Evolutionary conservation across 2,888 invertebrate species (phyloP), one percentile per base, ranked within the genome.

Genomic region (Spicauda simplicius): DNA sequence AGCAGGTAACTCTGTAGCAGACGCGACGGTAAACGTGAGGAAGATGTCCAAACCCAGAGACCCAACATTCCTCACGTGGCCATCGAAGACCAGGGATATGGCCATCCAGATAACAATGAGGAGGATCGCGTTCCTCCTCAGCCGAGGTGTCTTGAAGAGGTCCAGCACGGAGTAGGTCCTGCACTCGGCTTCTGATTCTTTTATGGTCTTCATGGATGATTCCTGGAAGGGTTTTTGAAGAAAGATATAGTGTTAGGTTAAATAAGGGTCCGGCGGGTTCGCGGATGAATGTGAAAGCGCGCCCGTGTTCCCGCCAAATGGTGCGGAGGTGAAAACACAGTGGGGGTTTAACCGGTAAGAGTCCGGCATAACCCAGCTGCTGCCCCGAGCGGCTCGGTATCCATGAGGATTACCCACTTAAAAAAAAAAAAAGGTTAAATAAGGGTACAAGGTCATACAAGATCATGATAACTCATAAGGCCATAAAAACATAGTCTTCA

Each of bases 21-120:
- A 96, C 0, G 97, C 97, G 3, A 97, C 94, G 0, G 97, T 97
- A 80, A 97, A 97, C 0, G 97, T 97, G 67, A 97, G 82, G 83
- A 97, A 97, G n/a, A 97, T 95, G 77, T 97, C 96, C 74, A 97
- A 86, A 0, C 97, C 97, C 53, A 98, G 87, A 11, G 97, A 96
- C 0, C 97, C 97, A 0, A 98, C 97, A 81, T 97, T 98, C 78
- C 98, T 94, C 16, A 97, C 97, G 81, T 98, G 98, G 0, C 97
- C 97, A 79, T 98, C 97, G 84, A 97, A 97, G 0, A 97, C 97
- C 79, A 98, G 80, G 0, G 97, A 97, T 67, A 97, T 97, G n/a
- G 96, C 95, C 96, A 97, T 97, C 97, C 98, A 98, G 74, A 98
- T 97, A 2, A 97, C 76, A 73, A 97, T 97, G 20, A 98, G 93